phyloP scores from a whole-genome alignment of 2,113 vertebrate genomes.

The Sapajus apella region DNA sequence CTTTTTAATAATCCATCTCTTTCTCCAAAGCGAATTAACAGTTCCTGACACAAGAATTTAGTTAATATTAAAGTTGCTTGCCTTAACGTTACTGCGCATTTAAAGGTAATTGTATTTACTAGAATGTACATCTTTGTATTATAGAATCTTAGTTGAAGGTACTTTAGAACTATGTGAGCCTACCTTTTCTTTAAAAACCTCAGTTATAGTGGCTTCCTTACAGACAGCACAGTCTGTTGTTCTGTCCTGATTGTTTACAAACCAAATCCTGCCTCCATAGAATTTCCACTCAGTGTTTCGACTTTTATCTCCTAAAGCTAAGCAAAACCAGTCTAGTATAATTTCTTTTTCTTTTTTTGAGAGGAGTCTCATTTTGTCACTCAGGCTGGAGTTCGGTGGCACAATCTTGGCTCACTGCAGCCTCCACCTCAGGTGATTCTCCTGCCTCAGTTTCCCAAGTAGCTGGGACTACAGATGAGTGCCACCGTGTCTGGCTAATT shows the following conservation, averaged over 20 bases:
- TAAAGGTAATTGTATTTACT: background rate
- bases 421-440: too few species aligned
- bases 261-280: background rate
- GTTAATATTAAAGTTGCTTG: background rate
- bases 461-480: too few species aligned
- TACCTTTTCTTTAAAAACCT: background rate
- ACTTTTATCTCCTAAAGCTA: background rate
- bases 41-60: background rate
- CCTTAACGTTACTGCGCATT: background rate
- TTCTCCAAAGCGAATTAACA: constrained; percentile 6
- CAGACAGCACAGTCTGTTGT: background rate
- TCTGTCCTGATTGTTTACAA: constrained; percentile 5
- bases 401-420: too few species aligned
- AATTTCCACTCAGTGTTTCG: background rate
- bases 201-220: background rate
- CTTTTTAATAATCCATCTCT: background rate
- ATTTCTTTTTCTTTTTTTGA: background rate
- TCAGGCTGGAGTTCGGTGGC: too few species aligned
- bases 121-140: background rate
- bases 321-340: background rate
- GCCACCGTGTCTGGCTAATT: too few species aligned
- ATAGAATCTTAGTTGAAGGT: background rate
- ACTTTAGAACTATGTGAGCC: background rate
- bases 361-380: too few species aligned
- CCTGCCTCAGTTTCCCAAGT: too few species aligned